Conservation (phyloP, 2,113 vertebrate genomes). For the Cyanoliseus patagonus region DNA sequence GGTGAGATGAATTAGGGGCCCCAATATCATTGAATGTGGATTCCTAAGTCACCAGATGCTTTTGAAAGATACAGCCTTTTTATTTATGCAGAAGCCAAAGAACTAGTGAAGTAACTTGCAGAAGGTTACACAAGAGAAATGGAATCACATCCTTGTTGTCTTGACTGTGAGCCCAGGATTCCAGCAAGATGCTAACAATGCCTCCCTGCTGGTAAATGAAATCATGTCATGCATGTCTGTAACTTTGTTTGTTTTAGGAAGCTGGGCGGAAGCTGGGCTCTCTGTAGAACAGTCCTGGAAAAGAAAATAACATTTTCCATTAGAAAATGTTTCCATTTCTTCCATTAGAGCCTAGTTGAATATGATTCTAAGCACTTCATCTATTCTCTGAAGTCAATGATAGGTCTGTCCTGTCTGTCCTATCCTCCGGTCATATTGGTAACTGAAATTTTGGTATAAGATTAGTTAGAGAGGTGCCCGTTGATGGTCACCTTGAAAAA, state of each 20-base stretch:
- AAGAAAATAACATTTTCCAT: not conserved
- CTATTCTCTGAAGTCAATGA: not conserved
- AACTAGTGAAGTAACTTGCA: not conserved
- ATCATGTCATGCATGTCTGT: not conserved
- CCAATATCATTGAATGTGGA: accelerated
- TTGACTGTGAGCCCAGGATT: not conserved
- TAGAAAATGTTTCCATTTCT: not conserved
- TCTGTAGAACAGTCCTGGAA: not conserved
- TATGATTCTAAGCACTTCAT: not conserved
- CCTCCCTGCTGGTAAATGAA: not conserved
- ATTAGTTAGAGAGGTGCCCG: not conserved
- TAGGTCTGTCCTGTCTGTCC: not conserved
- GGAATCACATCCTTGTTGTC: not conserved
- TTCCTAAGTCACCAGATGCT: not conserved
- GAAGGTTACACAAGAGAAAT: not conserved
- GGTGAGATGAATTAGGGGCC: not conserved
- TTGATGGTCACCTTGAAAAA: not conserved
- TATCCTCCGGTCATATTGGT: not conserved
- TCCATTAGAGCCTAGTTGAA: not conserved
- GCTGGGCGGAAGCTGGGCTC: not conserved
- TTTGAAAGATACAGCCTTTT: not conserved
- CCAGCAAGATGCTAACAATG: not conserved
- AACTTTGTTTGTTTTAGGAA: not conserved
- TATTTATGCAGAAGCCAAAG: not conserved
- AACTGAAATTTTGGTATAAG: not conserved